Base-by-base conservation (phyloP, 2,888 invertebrate species). In the Zhuqinia jingwanae region DNA sequence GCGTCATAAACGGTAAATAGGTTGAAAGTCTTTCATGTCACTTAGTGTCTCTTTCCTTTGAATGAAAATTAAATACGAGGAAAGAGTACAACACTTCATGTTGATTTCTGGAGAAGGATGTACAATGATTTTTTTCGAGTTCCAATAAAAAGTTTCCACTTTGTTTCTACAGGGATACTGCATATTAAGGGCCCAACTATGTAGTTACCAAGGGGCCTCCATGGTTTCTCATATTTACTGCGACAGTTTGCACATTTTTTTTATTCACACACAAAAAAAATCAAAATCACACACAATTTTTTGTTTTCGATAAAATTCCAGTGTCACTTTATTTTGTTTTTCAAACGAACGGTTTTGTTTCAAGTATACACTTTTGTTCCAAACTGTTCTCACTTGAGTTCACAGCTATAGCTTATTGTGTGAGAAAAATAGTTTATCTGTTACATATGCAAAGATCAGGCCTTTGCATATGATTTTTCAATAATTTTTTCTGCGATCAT, bases 371-470 rank as follows among this genome's bases (percentile, higher is more conserved):
- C 17, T 0, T 50, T 27, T 17, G 50, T 20, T 75, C 17, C 36
- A 27, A 36, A n/a, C 17, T n/a, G 30, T 65, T 65, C n/a, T 45
- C 10, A 45, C 65, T 8, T 60, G 36, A 36, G 36, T 27, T 11
- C 27, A 2, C 20, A 68, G 8, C 15, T 60, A 68, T 8, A 10
- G 13, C 65, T 65, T n/a, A n/a, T n/a, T 1, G 5, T 15, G 10
- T 45, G 58, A 22, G 36, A 15, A 36, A 36, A 6, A 36, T 8
- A 36, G 5, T 36, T 25, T 15, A n/a, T 45, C 56, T 36, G 25
- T 56, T n/a, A 27, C 58, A 58, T 84, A 85, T 80, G 85, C 85
- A 85, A 85, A 85, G 63, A 73, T 8, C 15, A 75, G 85, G 85
- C 85, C 85, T 75, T 80, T 75, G 85, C 79, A 73, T 75, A 65